Percentiles rank a stretch among this genome's conserved stretches.
Evolutionary conservation across 2,113 vertebrate species (phyloP).

Genomic region (Crotalus horridus): DNA sequence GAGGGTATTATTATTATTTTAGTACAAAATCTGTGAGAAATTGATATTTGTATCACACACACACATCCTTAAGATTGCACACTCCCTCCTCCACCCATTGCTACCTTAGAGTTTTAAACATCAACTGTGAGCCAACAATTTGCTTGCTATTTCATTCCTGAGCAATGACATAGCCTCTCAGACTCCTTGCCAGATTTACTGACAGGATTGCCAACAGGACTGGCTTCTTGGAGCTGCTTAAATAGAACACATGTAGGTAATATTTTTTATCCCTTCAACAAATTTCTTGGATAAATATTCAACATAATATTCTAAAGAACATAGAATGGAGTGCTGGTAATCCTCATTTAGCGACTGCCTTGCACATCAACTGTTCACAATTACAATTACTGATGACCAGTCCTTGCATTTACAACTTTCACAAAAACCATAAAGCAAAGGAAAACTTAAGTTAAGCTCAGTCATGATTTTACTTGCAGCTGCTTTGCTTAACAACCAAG

Average conservation of each 20-base stretch:
- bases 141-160: slow-evolving; percentile 1
- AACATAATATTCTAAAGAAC: neutral
- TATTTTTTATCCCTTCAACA: neutral
- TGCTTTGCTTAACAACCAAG: neutral
- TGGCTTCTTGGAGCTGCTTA: neutral
- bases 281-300: neutral
- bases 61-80: neutral
- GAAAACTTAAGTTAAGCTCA: neutral
- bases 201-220: neutral
- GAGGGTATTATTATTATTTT: neutral
- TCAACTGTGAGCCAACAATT: slow-evolving; percentile 7
- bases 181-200: neutral
- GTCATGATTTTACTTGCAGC: neutral
- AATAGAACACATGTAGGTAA: neutral
- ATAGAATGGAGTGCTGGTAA: neutral
- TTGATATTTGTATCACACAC: neutral
- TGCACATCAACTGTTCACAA: neutral
- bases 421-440: neutral
- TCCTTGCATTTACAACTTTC: neutral
- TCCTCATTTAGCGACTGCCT: neutral
- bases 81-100: neutral
- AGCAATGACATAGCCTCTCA: neutral
- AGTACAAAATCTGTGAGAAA: neutral
- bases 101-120: neutral
- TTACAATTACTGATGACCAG: neutral